Evolutionary conservation across 2,888 invertebrate species (phyloP).

Genomic region (Cataglyphis altisquamis): DNA sequence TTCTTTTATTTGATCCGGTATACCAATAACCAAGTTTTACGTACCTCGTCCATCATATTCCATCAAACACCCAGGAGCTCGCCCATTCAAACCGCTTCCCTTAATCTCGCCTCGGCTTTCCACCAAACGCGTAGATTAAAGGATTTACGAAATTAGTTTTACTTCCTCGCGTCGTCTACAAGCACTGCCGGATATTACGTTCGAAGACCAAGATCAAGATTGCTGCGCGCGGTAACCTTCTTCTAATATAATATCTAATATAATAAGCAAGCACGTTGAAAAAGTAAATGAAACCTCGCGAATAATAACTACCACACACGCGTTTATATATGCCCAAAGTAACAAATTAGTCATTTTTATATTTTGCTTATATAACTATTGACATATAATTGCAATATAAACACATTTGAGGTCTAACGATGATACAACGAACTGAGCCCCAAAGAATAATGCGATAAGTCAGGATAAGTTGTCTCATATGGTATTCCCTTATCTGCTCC

Average conservation of each 20-base stretch:
- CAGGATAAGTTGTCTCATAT: constrained; percentile 32
- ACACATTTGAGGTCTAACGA: not conserved
- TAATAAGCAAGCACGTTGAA: constrained; percentile 45
- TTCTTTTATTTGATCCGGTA: constrained; percentile 65
- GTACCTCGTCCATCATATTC: constrained; percentile 83
- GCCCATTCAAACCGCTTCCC: constrained; percentile 71
- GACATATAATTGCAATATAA: not conserved
- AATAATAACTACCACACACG: constrained; percentile 25
- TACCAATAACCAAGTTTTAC: constrained; percentile 76
- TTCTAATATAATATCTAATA: constrained; percentile 51
- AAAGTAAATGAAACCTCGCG: constrained; percentile 42
- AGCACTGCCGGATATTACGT: constrained; percentile 75
- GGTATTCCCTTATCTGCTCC: constrained; percentile 36
- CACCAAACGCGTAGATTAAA: constrained; percentile 78
- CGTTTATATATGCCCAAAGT: not conserved
- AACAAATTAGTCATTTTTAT: not conserved
- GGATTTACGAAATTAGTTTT: constrained; percentile 80
- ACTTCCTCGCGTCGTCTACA: constrained; percentile 74
- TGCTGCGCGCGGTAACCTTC: constrained; percentile 32
- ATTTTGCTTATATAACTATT: not conserved
- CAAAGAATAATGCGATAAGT: constrained; percentile 34
- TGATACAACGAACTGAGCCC: not conserved
- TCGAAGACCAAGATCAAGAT: constrained; percentile 70
- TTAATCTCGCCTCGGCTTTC: constrained; percentile 68
- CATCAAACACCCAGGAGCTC: constrained; percentile 78